Percentiles rank a stretch among this genome's conserved stretches.
phyloP scores from a whole-genome alignment of 2,888 invertebrate species.

The Agriotes lineatus region DNA sequence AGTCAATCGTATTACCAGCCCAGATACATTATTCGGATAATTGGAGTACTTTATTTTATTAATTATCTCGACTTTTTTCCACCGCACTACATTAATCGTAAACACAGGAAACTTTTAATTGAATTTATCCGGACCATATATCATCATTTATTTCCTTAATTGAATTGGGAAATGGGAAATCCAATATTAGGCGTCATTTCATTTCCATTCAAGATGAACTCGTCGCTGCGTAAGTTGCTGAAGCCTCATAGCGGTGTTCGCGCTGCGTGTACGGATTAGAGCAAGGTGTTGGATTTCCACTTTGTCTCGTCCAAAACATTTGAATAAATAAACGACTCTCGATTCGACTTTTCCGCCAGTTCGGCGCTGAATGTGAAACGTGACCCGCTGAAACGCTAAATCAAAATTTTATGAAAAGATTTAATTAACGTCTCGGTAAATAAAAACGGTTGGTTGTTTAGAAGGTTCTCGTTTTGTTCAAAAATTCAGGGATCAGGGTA shows the following conservation, averaged over 20 bases:
- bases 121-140: slow-evolving; percentile 38
- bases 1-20: neutral
- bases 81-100: slow-evolving; percentile 28
- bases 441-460: neutral
- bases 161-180: slow-evolving; percentile 39
- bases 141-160: slow-evolving; percentile 41
- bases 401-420: slow-evolving; percentile 7
- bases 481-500: slow-evolving; percentile 1
- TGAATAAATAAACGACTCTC: slow-evolving; percentile 14
- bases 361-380: slow-evolving; percentile 4
- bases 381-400: neutral
- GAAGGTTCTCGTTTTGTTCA: neutral
- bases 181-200: slow-evolving; percentile 32
- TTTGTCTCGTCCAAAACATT: neutral
- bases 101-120: slow-evolving; percentile 40
- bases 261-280: slow-evolving; percentile 12
- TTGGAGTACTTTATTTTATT: slow-evolving; percentile 29
- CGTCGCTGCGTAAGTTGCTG: slow-evolving; percentile 15
- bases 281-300: slow-evolving; percentile 17
- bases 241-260: slow-evolving; percentile 3
- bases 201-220: slow-evolving; percentile 31
- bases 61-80: slow-evolving; percentile 34
- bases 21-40: neutral
- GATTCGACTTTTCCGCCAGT: no score
- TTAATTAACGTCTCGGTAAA: slow-evolving; percentile 10